Conservation (phyloP, 2,113 vertebrate species). For the Perca flavescens region DNA sequence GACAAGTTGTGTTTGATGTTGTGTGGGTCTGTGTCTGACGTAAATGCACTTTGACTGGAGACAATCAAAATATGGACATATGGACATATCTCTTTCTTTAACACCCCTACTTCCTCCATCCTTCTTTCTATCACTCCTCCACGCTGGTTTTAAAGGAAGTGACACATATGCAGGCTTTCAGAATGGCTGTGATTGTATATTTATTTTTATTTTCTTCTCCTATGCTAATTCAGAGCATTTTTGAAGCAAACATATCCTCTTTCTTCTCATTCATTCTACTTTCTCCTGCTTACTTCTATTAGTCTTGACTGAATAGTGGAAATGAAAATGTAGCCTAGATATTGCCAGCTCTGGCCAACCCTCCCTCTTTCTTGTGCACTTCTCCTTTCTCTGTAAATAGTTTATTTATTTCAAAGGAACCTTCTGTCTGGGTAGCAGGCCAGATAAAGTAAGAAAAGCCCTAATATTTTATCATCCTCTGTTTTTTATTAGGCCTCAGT, state of each 20-base stretch:
- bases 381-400: conserved; percentile 13
- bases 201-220: not conserved
- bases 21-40: conserved; percentile 15
- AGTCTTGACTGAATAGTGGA: conserved; percentile 54
- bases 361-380: not conserved
- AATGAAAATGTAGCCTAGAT: conserved; percentile 40
- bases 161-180: conserved; percentile 27
- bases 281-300: conserved; percentile 15
- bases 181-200: not conserved
- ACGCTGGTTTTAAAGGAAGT: conserved; percentile 2
- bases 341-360: not conserved
- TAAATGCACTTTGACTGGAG: conserved; percentile 45
- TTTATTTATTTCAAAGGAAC: conserved; percentile 38
- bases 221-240: not conserved
- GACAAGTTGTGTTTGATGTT: conserved; percentile 21
- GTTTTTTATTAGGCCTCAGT: conserved; percentile 64
- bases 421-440: conserved; percentile 17
- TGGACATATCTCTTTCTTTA: conserved; percentile 26
- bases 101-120: conserved; percentile 29
- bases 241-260: conserved; percentile 12
- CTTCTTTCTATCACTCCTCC: conserved; percentile 32
- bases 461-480: conserved; percentile 42
- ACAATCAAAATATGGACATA: conserved; percentile 12
- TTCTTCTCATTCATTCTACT: not conserved
- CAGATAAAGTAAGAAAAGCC: conserved; percentile 49